Evolutionary conservation across 2,113 vertebrate genomes (phyloP).

Genomic region (Excalfactoria chinensis): DNA sequence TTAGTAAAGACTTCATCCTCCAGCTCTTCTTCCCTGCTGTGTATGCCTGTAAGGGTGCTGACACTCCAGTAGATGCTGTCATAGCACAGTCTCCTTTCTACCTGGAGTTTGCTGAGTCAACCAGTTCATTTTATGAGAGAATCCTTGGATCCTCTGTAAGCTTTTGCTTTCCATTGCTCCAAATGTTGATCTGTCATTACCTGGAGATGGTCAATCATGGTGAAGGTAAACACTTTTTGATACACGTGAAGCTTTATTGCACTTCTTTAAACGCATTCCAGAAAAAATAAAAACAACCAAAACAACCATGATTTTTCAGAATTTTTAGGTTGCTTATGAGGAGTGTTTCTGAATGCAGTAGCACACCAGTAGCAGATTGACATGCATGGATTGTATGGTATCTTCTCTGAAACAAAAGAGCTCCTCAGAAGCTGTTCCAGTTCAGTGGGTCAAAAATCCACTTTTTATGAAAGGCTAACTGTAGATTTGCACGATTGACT

Average conservation of each 20-base stretch:
- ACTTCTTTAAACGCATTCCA: neutral
- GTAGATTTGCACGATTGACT: conserved; percentile 76
- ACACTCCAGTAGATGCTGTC: fast-evolving
- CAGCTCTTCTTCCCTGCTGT: neutral
- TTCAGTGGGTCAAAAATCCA: conserved; percentile 77
- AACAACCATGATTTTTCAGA: neutral
- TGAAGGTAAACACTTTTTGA: neutral
- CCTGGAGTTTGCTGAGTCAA: neutral
- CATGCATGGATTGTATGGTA: neutral
- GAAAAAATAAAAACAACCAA: neutral
- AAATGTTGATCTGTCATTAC: neutral
- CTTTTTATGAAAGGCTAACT: conserved; percentile 67
- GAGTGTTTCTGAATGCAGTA: neutral
- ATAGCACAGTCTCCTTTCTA: neutral
- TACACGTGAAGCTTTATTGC: neutral
- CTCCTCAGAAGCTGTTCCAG: conserved; percentile 63
- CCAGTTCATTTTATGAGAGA: neutral
- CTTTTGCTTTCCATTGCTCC: neutral
- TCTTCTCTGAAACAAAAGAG: conserved; percentile 50
- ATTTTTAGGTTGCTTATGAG: neutral
- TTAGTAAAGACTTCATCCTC: neutral
- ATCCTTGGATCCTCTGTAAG: neutral
- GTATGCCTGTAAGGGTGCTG: neutral
- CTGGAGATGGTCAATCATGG: neutral
- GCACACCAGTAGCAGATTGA: neutral